Evolutionary conservation across 2,113 vertebrate genomes (phyloP).

Genomic region (Eupsittula cactorum): DNA sequence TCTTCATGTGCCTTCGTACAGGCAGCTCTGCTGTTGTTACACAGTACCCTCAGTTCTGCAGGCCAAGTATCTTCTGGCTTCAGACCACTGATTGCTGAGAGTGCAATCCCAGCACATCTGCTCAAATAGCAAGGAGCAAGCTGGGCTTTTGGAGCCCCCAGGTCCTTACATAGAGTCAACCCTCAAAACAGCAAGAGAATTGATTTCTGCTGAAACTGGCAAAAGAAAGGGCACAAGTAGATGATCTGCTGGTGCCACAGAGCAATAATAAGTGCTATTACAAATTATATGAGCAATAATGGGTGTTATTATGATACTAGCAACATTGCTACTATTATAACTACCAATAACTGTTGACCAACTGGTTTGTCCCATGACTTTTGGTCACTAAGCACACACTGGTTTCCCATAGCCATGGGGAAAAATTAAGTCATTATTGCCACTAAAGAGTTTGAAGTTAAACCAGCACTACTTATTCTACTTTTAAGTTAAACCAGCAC

Average conservation of each 20-base stretch:
- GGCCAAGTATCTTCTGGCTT: neutral
- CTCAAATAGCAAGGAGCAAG: rapidly evolving
- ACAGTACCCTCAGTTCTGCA: neutral
- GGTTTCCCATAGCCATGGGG: neutral
- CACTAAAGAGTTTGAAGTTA: neutral
- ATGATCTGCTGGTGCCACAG: rapidly evolving
- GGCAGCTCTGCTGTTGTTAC: neutral
- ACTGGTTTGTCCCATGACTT: neutral
- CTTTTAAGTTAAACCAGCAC: neutral
- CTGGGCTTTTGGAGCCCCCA: rapidly evolving
- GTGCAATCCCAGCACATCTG: rapidly evolving
- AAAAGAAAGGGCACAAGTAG: neutral
- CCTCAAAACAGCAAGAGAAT: neutral
- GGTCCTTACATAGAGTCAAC: neutral
- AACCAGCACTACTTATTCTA: neutral
- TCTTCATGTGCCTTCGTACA: neutral
- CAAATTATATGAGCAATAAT: rapidly evolving
- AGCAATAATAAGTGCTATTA: neutral
- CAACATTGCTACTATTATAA: neutral
- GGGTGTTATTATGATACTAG: neutral
- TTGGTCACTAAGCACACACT: neutral
- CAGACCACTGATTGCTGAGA: neutral
- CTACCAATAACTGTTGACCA: neutral
- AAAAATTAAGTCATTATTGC: neutral
- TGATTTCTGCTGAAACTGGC: neutral